Evolutionary conservation across 2,888 invertebrate genomes (phyloP), one percentile per base, ranked within the genome.

Genomic region (Selenia dentaria): DNA sequence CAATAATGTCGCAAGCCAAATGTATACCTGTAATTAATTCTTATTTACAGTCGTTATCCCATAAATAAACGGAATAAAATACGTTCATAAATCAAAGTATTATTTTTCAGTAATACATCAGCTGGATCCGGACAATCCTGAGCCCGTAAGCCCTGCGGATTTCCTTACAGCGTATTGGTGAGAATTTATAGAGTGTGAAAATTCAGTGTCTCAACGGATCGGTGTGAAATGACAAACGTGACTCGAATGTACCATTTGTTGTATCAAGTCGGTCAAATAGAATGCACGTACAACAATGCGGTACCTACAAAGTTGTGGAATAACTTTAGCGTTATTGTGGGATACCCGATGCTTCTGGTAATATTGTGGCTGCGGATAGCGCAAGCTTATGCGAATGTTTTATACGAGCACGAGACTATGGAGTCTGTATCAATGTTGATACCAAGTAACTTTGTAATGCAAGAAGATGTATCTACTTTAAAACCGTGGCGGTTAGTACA

Each of bases 181-280:
- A 67, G 70, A 82, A 83, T 85, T 82, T 83, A 83, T 84, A 81
- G 82, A 83, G 76, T 84, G 85, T 82, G 82, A 83, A 83, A 82
- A 80, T 74, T 77, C 74, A 64, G 64, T 70, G 70, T 70, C 71
- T 72, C 71, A 66, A 62, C 68, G 74, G 76, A 75, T 82, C 74
- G 64, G 61, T 68, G 69, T 70, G 76, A 72, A 78, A 83, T 83
- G 83, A 82, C 80, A 79, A 78, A 83, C 83, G 85, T 85, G 84
- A 80, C 69, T 59, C 22, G 85, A 37, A 37, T 42, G 24, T 20
- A 25, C 3, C 10, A 10, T 10, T 10, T 25, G 9, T 10, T 9
- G n/a, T n/a, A n/a, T n/a, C n/a, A n/a, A n/a, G n/a, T n/a, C n/a
- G n/a, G n/a, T n/a, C n/a, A n/a, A n/a, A 3, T 2, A 25, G 22